A percentile compares a stretch with the other conserved stretches of the same genome.
Conservation (phyloP, 2,888 invertebrate species). For the Flabesymbios commensalis region DNA sequence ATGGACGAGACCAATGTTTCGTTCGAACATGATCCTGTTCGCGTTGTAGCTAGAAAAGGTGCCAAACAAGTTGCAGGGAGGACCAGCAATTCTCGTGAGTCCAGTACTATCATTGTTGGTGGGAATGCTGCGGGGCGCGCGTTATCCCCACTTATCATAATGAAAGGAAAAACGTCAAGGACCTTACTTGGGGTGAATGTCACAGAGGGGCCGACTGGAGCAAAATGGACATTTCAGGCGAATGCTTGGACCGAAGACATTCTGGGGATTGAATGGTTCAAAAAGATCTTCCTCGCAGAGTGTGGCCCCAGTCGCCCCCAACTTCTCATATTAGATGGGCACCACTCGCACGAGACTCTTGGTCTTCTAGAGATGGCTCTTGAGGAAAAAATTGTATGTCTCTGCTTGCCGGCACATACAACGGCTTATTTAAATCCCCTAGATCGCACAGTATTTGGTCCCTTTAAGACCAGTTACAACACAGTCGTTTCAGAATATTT, state of each 20-base stretch:
- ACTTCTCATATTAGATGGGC: slow-evolving; percentile 37
- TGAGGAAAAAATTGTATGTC: slow-evolving; percentile 16
- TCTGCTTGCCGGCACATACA: slow-evolving; percentile 18
- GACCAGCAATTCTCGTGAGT: background rate
- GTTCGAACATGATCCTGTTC: background rate
- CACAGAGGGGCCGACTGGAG: slow-evolving; percentile 18
- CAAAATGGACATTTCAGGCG: slow-evolving; percentile 29
- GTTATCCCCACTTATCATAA: background rate
- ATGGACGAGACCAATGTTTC: background rate
- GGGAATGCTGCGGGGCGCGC: background rate
- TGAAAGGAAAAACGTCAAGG: background rate
- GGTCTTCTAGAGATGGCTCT: slow-evolving; percentile 31
- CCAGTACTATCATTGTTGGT: background rate
- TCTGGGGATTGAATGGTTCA: slow-evolving; percentile 37
- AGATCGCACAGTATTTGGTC: slow-evolving; percentile 11
- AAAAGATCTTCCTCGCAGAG: slow-evolving; percentile 29
- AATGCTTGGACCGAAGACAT: slow-evolving; percentile 38
- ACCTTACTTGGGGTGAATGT: background rate
- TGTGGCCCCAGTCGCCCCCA: slow-evolving; percentile 38
- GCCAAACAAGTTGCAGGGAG: background rate
- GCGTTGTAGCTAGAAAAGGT: background rate
- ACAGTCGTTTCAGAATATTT: too few species aligned
- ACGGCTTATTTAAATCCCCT: slow-evolving; percentile 17
- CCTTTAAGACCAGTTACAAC: slow-evolving; percentile 15
- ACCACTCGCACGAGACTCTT: slow-evolving; percentile 33